Evolutionary conservation across 2,888 invertebrate genomes (phyloP).

Genomic region (Diaprepes abbreviatus): DNA sequence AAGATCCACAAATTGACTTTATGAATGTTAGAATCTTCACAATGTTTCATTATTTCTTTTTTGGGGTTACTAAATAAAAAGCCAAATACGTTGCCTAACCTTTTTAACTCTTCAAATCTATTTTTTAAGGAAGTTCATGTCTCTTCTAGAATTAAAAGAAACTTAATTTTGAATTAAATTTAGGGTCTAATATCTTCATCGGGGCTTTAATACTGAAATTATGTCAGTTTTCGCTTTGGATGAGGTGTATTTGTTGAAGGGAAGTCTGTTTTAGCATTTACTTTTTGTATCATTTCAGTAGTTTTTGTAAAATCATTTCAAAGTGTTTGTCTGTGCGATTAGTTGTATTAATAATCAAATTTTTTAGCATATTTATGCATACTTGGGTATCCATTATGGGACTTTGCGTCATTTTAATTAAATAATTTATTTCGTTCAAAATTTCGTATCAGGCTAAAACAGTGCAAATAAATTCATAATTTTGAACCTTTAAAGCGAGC

Average conservation of each 20-base stretch:
- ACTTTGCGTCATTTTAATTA: background rate
- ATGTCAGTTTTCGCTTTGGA: constrained; percentile 42
- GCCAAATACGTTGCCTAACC: background rate
- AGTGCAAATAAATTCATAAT: background rate
- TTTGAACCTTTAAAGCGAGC: constrained; percentile 8
- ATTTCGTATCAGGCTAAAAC: constrained; percentile 24
- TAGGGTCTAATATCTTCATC: constrained; percentile 23
- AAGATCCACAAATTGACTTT: too few species aligned
- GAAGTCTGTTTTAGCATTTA: constrained; percentile 51
- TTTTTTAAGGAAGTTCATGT: constrained; percentile 1
- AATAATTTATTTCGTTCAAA: constrained; percentile 35
- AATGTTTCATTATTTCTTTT: constrained; percentile 3
- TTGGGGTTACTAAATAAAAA: background rate
- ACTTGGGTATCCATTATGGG: background rate
- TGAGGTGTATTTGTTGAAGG: constrained; percentile 46
- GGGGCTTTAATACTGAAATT: constrained; percentile 19
- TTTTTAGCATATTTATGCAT: background rate
- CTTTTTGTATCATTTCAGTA: constrained; percentile 44
- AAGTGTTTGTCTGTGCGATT: constrained; percentile 52
- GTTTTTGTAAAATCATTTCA: constrained; percentile 49
- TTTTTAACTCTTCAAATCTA: background rate
- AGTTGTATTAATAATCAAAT: constrained; percentile 17
- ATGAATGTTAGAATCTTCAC: too few species aligned
- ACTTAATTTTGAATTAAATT: constrained; percentile 34
- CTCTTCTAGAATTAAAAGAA: constrained; percentile 13